Conservation (phyloP, 2,113 vertebrate genomes). For the Heterotilapia buettikoferi region DNA sequence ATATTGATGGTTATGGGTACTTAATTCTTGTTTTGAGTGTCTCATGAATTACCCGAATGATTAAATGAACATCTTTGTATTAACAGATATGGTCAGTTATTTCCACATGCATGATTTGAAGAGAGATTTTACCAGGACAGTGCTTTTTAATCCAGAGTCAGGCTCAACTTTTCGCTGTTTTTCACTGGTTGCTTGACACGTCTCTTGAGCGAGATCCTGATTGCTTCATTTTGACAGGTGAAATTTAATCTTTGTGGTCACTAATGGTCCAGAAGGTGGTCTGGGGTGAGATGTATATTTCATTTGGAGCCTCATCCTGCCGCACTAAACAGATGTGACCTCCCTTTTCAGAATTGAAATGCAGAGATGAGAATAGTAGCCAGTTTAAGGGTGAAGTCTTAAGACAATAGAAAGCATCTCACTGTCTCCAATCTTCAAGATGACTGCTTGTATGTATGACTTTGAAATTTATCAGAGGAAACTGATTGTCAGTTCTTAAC, state of each 20-base stretch:
- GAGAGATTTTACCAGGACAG: slow-evolving; percentile 9
- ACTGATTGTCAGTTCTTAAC: background rate
- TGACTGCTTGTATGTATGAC: background rate
- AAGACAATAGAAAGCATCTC: background rate
- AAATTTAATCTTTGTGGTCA: background rate
- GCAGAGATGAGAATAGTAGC: background rate
- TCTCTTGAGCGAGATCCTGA: background rate
- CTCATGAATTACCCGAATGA: slow-evolving; percentile 55
- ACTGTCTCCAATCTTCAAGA: background rate
- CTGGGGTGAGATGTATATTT: background rate
- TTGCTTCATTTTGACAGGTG: background rate
- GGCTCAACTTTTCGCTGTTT: background rate
- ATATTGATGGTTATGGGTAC: slow-evolving; percentile 47
- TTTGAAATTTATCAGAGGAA: slow-evolving; percentile 6
- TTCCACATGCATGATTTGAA: slow-evolving; percentile 42
- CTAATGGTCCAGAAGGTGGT: background rate
- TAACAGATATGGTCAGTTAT: slow-evolving; percentile 38
- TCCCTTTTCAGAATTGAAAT: background rate
- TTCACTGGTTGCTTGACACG: background rate
- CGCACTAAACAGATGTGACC: background rate
- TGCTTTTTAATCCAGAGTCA: background rate
- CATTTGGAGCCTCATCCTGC: background rate
- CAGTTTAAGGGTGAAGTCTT: background rate
- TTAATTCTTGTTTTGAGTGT: slow-evolving; percentile 55
- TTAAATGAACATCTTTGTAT: slow-evolving; percentile 49